Evolutionary conservation across 2,888 invertebrate species (phyloP).

Genomic region (Eledona agricola): DNA sequence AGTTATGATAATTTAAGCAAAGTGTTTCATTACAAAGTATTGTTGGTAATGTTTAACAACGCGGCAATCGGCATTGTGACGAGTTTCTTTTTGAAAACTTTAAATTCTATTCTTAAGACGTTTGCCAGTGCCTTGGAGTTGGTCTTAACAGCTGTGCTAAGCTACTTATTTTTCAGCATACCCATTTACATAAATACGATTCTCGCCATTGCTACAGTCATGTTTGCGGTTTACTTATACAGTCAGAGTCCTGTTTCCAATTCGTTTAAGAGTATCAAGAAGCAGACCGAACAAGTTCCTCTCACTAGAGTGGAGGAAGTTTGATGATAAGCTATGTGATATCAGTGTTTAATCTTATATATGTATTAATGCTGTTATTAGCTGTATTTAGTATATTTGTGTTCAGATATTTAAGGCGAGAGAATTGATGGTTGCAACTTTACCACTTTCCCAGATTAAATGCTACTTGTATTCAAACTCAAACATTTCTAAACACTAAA

Average conservation of each 20-base stretch:
- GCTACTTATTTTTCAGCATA: conserved; percentile 86
- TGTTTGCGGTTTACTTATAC: conserved; percentile 85
- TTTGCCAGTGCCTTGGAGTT: conserved; percentile 94
- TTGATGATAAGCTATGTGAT: conserved; percentile 21
- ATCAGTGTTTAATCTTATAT: too few species aligned
- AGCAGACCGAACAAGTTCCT: conserved; percentile 35
- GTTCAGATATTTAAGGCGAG: too few species aligned
- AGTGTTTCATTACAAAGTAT: conserved; percentile 74
- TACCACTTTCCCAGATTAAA: too few species aligned
- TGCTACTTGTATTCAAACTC: too few species aligned
- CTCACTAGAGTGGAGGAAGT: conserved; percentile 43
- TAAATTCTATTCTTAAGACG: conserved; percentile 95
- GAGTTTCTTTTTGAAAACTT: conserved; percentile 89
- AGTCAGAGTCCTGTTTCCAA: conserved; percentile 87
- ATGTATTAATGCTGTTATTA: too few species aligned
- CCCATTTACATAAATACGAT: conserved; percentile 84
- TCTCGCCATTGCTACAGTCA: conserved; percentile 82
- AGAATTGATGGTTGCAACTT: too few species aligned
- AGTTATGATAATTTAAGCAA: conserved; percentile 65
- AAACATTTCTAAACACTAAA: too few species aligned
- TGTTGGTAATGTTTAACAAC: conserved; percentile 87
- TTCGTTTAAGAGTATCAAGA: conserved; percentile 45
- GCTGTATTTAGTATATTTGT: too few species aligned
- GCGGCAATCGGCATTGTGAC: conserved; percentile 93
- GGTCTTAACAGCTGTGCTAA: conserved; percentile 87